A percentile compares a stretch with the other conserved stretches of the same genome.
Evolutionary conservation across 2,113 vertebrate species (phyloP).

Genomic region (Hyaena hyaena): DNA sequence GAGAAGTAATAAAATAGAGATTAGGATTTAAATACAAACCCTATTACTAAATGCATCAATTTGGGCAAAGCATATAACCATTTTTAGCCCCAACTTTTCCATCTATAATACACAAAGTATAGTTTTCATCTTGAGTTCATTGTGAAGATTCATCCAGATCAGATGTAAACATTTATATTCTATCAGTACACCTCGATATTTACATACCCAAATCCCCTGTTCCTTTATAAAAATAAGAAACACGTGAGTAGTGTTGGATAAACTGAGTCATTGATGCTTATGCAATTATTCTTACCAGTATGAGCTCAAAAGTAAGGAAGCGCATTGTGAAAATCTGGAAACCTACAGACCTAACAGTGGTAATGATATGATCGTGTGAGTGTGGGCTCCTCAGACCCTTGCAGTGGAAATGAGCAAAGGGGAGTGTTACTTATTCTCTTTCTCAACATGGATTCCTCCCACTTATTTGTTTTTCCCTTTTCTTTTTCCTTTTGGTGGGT

Average conservation of each 20-base stretch:
- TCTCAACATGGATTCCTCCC: not conserved
- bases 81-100: not conserved
- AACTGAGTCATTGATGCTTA: not conserved
- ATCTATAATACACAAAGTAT: not conserved
- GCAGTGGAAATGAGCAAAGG: not conserved
- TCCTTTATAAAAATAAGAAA: not conserved
- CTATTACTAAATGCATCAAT: not conserved
- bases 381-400: not conserved
- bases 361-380: rapidly evolving
- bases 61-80: not conserved
- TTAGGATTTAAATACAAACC: not conserved
- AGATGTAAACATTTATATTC: not conserved
- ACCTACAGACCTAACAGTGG: not conserved
- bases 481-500: not conserved
- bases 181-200: not conserved
- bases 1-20: not conserved
- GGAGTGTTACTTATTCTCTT: not conserved
- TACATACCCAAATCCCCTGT: not conserved
- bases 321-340: not conserved
- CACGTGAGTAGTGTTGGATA: not conserved
- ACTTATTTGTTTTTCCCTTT: not conserved
- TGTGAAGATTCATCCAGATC: not conserved
- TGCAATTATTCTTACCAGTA: not conserved
- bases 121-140: not conserved
- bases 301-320: not conserved